Evolutionary conservation across 2,888 invertebrate species (phyloP), one percentile per base, ranked within the genome.

Genomic region (Pristionchus exspectatus): DNA sequence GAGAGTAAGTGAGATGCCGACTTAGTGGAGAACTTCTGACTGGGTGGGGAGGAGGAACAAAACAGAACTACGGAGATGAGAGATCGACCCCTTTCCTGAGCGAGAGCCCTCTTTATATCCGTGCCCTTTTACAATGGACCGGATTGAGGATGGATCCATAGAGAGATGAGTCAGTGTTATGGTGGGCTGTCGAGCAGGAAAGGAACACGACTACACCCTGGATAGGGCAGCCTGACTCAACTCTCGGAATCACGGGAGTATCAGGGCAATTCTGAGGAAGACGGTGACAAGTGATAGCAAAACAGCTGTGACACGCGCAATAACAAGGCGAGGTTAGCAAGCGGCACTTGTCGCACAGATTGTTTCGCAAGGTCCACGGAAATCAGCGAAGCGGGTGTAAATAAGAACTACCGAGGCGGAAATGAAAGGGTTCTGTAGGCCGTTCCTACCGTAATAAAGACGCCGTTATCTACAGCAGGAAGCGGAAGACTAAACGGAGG

Each of bases 111-210:
- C 10, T 54, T 81, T 81, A 54, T 81, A 81, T 81, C 81, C 81
- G 50, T 81, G 81, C 50, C 81, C 81, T 81, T 81, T 81, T 81
- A 81, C 81, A 81, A 81, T 50, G 44, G 81, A 81, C 81, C 21
- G 81, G 81, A 81, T 81, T 12, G 18, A 50, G 50, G 81, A 50
- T 10, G 81, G 81, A 54, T 50, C 59, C n/a, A 24, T 21, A 14
- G 30, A 14, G 30, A 16, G 30, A 14, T 59, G 84, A 85, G 84
- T 85, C 84, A 85, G 59, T 85, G 59, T 56, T 85, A 81, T 81
- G 81, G 24, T 38, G 18, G 38, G 24, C 5, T 38, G 21, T 74
- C 69, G 30, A 30, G 27, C 66, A 27, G 66, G 59, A 27, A 66
- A 38, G 38, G 21, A 18, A 38, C 30, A 38, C 38, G 74, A 74